Conservation (phyloP, 2,797 vertebrate genomes). For the Petrocephalus schoutedeni region DNA sequence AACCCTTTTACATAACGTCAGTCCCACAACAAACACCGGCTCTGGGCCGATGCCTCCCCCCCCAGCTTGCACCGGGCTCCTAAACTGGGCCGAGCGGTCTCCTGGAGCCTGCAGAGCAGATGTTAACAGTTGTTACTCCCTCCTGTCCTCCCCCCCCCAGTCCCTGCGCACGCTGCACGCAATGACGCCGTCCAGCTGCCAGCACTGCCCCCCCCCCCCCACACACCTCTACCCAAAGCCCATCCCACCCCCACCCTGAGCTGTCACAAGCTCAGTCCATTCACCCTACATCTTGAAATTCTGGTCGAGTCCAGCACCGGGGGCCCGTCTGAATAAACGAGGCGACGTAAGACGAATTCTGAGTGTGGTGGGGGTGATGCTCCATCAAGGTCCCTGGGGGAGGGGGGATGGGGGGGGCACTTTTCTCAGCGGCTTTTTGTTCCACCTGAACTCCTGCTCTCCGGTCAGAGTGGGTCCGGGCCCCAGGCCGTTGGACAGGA, state of each 20-base stretch:
- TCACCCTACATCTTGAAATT: conserved; percentile 8
- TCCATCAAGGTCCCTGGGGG: background rate
- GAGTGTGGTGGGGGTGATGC: background rate
- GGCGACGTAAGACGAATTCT: background rate
- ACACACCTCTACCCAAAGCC: background rate
- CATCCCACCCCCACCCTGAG: background rate
- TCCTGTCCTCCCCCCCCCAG: background rate
- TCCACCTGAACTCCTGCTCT: background rate
- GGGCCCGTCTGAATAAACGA: background rate
- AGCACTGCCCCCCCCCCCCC: background rate
- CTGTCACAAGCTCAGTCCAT: background rate
- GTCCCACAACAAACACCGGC: background rate
- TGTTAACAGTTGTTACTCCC: background rate
- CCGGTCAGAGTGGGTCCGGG: background rate
- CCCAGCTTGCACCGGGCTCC: background rate
- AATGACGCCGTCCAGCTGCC: background rate
- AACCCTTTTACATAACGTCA: conserved; percentile 3
- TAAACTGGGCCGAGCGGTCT: background rate
- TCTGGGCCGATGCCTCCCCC: background rate
- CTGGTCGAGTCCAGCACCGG: background rate
- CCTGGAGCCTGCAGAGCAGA: background rate
- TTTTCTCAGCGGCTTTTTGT: background rate
- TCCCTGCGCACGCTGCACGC: background rate
- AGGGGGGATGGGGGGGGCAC: background rate
- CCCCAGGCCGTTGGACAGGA: background rate